Percentiles rank a stretch among this genome's conserved stretches.
phyloP scores from a whole-genome alignment of 2,888 invertebrate genomes.

The Thecophora atra region DNA sequence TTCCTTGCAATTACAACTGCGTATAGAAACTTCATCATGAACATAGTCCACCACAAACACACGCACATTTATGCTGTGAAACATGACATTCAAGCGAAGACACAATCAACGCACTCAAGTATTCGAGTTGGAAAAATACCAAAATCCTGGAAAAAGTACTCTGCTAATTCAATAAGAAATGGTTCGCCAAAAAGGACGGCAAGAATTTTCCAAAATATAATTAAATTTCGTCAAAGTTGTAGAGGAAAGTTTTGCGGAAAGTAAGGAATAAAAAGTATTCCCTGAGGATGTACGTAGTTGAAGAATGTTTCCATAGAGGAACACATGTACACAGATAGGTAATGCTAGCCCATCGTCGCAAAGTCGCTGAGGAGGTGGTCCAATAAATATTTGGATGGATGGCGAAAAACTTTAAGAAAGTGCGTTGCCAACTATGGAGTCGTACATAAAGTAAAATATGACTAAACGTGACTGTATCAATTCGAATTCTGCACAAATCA shows the following conservation, averaged over 20 bases:
- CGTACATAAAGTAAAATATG: no score
- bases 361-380: no score
- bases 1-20: slow-evolving; percentile 28
- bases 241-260: slow-evolving; percentile 1
- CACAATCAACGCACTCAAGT: slow-evolving; percentile 7
- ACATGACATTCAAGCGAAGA: slow-evolving; percentile 7
- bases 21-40: neutral
- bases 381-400: no score
- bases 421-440: no score
- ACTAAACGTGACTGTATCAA: no score
- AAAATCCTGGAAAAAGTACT: slow-evolving; percentile 7
- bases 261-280: no score
- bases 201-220: slow-evolving; percentile 20
- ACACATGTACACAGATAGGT: no score
- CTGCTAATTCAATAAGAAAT: slow-evolving; percentile 38
- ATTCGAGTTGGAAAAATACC: slow-evolving; percentile 13
- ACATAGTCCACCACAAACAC: neutral
- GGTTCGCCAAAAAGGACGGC: slow-evolving; percentile 16
- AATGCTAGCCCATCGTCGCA: no score
- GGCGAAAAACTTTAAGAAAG: no score
- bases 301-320: no score
- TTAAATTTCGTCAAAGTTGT: slow-evolving; percentile 22
- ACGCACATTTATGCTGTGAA: neutral
- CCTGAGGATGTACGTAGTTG: no score
- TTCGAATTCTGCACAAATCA: no score